A percentile compares a stretch with the other conserved stretches of the same genome.
These are phyloP conservation scores for Archips xylosteana DNA, from an alignment of 2,888 invertebrate genomes.

Conservation along the genomic window DNA sequence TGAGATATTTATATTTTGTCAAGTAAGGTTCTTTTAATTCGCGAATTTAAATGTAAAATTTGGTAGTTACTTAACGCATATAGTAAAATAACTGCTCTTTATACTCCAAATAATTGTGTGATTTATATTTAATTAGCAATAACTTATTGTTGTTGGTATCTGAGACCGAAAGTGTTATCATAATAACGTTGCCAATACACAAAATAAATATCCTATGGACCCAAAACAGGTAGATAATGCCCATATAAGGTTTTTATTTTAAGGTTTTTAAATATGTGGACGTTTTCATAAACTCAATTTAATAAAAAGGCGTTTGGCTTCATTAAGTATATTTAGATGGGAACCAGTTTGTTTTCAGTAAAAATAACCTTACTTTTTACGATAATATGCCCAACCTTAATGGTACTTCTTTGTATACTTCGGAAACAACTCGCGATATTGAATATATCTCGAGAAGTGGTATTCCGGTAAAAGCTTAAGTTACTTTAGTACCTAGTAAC, in stretches of 20 bases:
- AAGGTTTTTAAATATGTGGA: slow-evolving; percentile 20
- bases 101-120: slow-evolving; percentile 1
- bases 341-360: slow-evolving; percentile 35
- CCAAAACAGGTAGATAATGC: slow-evolving; percentile 27
- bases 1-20: slow-evolving; percentile 25
- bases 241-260: slow-evolving; percentile 27
- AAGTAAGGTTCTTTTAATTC: slow-evolving; percentile 25
- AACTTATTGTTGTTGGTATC: background rate
- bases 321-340: slow-evolving; percentile 39
- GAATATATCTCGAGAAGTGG: slow-evolving; percentile 31
- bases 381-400: slow-evolving; percentile 40
- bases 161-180: slow-evolving; percentile 8
- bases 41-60: slow-evolving; percentile 27
- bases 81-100: slow-evolving; percentile 24
- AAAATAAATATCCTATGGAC: slow-evolving; percentile 16
- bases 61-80: slow-evolving; percentile 3
- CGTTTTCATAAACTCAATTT: slow-evolving; percentile 40
- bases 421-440: slow-evolving; percentile 21
- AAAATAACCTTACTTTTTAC: slow-evolving; percentile 37
- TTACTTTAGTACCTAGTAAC: slow-evolving; percentile 7
- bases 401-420: slow-evolving; percentile 37
- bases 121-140: background rate
- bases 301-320: slow-evolving; percentile 36
- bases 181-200: slow-evolving; percentile 2
- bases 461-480: slow-evolving; percentile 24